Evolutionary conservation across 2,888 invertebrate genomes (phyloP).

Genomic region (Taenaris catops): DNA sequence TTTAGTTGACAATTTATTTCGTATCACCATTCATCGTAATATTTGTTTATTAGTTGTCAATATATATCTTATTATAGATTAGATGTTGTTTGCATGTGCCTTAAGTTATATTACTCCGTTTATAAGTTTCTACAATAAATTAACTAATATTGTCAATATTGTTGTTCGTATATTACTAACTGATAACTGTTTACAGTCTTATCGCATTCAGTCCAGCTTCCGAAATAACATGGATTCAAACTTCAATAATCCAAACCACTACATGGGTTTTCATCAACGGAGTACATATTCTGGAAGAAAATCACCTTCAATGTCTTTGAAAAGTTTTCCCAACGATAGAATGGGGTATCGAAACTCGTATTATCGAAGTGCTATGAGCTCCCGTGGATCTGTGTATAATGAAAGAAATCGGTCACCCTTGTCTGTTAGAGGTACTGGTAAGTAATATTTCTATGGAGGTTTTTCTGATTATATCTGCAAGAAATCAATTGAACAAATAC

Average conservation of each 20-base stretch:
- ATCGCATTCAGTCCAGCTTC: constrained; percentile 36
- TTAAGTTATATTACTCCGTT: too few species aligned
- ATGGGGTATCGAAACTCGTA: constrained; percentile 33
- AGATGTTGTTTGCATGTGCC: too few species aligned
- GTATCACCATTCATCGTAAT: too few species aligned
- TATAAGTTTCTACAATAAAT: too few species aligned
- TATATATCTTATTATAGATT: too few species aligned
- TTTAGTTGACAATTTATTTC: too few species aligned
- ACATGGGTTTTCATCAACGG: constrained; percentile 37
- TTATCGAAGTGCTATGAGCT: constrained; percentile 34
- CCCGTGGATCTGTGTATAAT: constrained; percentile 41
- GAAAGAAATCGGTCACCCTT: constrained; percentile 51
- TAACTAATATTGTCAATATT: too few species aligned
- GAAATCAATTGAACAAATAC: too few species aligned
- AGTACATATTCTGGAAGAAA: constrained; percentile 41
- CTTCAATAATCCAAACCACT: constrained; percentile 40
- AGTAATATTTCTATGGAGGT: constrained; percentile 9
- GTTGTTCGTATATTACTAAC: too few species aligned
- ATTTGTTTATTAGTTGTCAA: too few species aligned
- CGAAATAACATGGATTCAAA: constrained; percentile 37
- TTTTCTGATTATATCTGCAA: background rate
- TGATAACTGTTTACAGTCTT: constrained; percentile 36
- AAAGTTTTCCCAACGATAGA: constrained; percentile 38
- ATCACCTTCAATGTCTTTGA: constrained; percentile 44
- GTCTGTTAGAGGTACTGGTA: constrained; percentile 54